Evolutionary conservation across 2,797 vertebrate genomes (phyloP).

Genomic region (Rhinogobio ventralis): DNA sequence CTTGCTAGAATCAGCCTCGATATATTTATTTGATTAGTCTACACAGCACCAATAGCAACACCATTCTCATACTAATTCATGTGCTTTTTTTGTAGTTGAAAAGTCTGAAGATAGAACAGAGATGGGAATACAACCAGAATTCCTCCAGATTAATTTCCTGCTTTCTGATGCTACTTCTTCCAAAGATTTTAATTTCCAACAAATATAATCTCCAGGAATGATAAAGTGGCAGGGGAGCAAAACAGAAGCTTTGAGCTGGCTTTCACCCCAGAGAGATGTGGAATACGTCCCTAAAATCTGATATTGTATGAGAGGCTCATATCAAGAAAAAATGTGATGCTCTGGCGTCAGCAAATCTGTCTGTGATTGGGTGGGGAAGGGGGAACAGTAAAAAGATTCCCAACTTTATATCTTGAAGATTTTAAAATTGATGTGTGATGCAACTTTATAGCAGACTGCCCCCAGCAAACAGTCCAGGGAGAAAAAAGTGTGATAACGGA

Average conservation of each 20-base stretch:
- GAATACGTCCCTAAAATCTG: slow-evolving; percentile 15
- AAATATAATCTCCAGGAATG: slow-evolving; percentile 28
- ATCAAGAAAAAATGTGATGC: slow-evolving; percentile 26
- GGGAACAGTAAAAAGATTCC: slow-evolving; percentile 14
- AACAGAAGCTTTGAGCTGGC: slow-evolving; percentile 5
- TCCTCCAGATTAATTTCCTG: slow-evolving; percentile 26
- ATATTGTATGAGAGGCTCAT: slow-evolving; percentile 17
- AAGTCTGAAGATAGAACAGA: neutral
- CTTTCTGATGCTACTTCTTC: slow-evolving; percentile 3
- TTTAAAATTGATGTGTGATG: slow-evolving; percentile 39
- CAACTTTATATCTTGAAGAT: slow-evolving; percentile 29
- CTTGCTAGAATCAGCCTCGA: slow-evolving; percentile 48
- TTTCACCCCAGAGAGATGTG: neutral
- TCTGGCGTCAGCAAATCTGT: slow-evolving; percentile 38
- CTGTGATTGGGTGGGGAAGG: slow-evolving; percentile 18
- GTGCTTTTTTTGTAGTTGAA: neutral
- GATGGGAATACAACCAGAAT: neutral
- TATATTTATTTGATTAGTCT: slow-evolving; percentile 56
- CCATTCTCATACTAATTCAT: slow-evolving; percentile 24
- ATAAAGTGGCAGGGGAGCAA: slow-evolving; percentile 26
- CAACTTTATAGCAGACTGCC: slow-evolving; percentile 28
- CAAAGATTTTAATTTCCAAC: slow-evolving; percentile 17
- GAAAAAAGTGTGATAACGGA: neutral
- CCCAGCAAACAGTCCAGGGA: slow-evolving; percentile 12
- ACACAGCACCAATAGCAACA: slow-evolving; percentile 42